Evolutionary conservation across 2,797 vertebrate species (phyloP).

Genomic region (Aythya fuligula): DNA sequence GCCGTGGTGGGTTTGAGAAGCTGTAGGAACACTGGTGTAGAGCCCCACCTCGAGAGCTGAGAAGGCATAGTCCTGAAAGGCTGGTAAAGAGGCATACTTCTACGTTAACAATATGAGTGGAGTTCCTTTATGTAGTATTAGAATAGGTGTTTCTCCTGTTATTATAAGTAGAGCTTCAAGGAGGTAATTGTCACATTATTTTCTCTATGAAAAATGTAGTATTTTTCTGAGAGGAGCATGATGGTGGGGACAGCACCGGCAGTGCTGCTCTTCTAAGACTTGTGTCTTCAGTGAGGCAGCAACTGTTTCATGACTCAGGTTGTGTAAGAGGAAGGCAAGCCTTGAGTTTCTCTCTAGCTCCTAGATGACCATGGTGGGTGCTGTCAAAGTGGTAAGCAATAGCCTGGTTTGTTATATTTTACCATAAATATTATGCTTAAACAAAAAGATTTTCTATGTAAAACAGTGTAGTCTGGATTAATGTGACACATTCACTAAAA

Average conservation of each 20-base stretch:
- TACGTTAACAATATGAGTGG: neutral
- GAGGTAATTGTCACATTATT: neutral
- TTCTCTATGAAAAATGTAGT: neutral
- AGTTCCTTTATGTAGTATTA: neutral
- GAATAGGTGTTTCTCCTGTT: neutral
- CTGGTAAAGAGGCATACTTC: neutral
- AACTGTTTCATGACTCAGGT: accelerated
- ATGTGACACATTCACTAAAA: neutral
- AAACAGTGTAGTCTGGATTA: neutral
- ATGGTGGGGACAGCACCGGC: neutral
- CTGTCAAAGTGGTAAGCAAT: neutral
- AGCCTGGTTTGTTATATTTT: neutral
- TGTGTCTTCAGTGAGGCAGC: neutral
- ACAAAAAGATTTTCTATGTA: neutral
- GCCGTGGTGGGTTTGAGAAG: neutral
- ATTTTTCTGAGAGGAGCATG: neutral
- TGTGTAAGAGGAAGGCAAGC: neutral
- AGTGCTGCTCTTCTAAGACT: neutral
- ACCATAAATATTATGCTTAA: neutral
- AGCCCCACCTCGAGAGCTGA: neutral
- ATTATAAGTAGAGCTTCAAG: neutral
- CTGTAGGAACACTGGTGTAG: neutral
- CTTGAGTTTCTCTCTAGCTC: neutral
- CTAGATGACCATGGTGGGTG: accelerated
- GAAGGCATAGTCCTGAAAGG: neutral